Conservation (phyloP, 1,140 invertebrate species). For the Parapsyche elsis region DNA sequence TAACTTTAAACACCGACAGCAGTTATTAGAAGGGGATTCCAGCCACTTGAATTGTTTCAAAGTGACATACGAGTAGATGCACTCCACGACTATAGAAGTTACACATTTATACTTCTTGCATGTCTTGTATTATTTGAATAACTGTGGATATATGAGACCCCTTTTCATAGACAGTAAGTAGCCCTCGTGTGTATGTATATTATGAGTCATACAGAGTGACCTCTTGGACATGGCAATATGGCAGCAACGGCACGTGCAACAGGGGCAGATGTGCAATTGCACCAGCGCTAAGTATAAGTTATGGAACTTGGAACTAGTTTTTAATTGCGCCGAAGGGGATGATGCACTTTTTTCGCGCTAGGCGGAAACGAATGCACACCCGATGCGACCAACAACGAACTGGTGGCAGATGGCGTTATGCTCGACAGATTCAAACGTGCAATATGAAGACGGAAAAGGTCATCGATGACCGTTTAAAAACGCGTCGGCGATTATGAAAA, state of each 20-base stretch:
- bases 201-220: slow-evolving; percentile 10
- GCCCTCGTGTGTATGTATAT: no score
- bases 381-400: background rate
- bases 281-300: background rate
- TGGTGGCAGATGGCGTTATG: slow-evolving; percentile 21
- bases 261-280: slow-evolving; percentile 4
- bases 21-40: background rate
- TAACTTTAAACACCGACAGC: background rate
- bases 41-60: no score
- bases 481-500: background rate
- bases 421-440: slow-evolving; percentile 3
- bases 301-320: background rate
- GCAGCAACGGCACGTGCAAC: slow-evolving; percentile 6
- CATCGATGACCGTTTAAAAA: slow-evolving; percentile 20
- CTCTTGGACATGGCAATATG: background rate
- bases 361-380: background rate
- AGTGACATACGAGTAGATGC: no score
- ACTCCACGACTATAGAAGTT: no score
- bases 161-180: no score
- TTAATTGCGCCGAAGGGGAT: background rate
- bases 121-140: no score
- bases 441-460: slow-evolving; percentile 29
- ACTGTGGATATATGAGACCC: no score
- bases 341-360: background rate
- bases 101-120: background rate